A percentile compares a stretch with the other conserved stretches of the same genome.
Evolutionary conservation across 2,797 vertebrate species (phyloP).

Genomic region (Trachurus trachurus): DNA sequence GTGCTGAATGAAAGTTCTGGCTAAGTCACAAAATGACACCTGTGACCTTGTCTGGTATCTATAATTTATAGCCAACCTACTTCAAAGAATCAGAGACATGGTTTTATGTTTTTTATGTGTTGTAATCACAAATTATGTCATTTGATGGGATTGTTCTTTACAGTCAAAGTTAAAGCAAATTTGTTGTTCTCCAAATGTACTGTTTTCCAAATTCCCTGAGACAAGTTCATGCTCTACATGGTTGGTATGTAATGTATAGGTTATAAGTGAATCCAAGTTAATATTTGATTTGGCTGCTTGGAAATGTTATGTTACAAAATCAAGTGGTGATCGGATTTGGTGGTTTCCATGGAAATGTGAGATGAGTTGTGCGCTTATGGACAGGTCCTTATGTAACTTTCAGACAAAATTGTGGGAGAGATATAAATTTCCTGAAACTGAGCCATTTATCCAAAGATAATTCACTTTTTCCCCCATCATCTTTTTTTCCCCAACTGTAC

Average conservation of each 20-base stretch:
- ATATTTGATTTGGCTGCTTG: background rate
- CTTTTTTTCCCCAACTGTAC: conserved; percentile 3
- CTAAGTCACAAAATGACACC: conserved; percentile 1
- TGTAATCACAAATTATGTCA: background rate
- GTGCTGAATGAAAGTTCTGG: background rate
- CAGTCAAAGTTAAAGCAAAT: background rate
- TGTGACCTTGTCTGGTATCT: background rate
- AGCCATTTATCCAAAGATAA: conserved; percentile 29
- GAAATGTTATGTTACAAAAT: background rate
- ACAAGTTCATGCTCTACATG: background rate
- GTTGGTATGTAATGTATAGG: background rate
- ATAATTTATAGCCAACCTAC: background rate
- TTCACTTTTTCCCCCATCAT: background rate
- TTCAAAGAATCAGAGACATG: background rate
- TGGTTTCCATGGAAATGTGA: conserved; percentile 16
- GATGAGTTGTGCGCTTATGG: background rate
- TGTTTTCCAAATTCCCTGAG: background rate
- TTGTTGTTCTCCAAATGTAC: background rate
- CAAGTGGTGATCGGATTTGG: background rate
- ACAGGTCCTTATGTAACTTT: conserved; percentile 10
- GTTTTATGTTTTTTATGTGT: background rate
- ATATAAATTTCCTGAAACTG: conserved; percentile 26
- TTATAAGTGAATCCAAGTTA: background rate
- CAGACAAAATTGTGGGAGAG: conserved; percentile 3
- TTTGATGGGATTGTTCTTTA: background rate